These are phyloP conservation scores for Synergus laeviventris DNA, from an alignment of 2,888 invertebrate genomes.

Conservation along the genomic window DNA sequence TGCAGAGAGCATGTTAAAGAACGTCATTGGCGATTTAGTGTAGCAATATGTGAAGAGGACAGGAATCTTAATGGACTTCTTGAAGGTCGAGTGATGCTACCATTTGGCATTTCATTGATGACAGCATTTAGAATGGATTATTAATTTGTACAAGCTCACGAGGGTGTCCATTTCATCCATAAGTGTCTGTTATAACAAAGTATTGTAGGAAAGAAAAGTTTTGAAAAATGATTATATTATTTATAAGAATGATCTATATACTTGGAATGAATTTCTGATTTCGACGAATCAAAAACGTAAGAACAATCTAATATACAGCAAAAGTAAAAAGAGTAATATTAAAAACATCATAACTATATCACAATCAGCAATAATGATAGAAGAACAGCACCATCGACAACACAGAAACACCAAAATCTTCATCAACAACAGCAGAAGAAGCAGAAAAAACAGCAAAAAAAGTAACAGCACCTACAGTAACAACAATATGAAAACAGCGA, in stretches of 20 bases:
- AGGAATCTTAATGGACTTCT: constrained; percentile 32
- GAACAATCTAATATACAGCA: too few relatives aligned
- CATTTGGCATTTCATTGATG: constrained; percentile 21
- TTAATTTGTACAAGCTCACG: constrained; percentile 19
- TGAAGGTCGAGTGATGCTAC: constrained; percentile 32
- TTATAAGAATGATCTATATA: neutral
- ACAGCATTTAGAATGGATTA: constrained; percentile 33
- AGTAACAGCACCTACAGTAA: too few relatives aligned
- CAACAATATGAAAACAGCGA: too few relatives aligned
- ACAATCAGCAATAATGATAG: too few relatives aligned
- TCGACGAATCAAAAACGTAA: too few relatives aligned
- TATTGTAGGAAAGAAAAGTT: neutral
- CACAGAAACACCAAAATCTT: too few relatives aligned
- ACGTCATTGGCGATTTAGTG: constrained; percentile 9
- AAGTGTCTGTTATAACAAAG: neutral
- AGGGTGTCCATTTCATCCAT: constrained; percentile 1
- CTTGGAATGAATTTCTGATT: neutral
- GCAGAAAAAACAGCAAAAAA: too few relatives aligned
- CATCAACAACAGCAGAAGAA: too few relatives aligned
- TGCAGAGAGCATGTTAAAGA: neutral
- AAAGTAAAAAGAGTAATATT: too few relatives aligned
- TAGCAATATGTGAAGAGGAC: constrained; percentile 11
- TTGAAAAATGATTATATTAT: neutral
- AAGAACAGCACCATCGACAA: too few relatives aligned
- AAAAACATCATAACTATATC: too few relatives aligned